phyloP scores from a whole-genome alignment of 2,888 invertebrate species.

The Geotrupes spiniger region DNA sequence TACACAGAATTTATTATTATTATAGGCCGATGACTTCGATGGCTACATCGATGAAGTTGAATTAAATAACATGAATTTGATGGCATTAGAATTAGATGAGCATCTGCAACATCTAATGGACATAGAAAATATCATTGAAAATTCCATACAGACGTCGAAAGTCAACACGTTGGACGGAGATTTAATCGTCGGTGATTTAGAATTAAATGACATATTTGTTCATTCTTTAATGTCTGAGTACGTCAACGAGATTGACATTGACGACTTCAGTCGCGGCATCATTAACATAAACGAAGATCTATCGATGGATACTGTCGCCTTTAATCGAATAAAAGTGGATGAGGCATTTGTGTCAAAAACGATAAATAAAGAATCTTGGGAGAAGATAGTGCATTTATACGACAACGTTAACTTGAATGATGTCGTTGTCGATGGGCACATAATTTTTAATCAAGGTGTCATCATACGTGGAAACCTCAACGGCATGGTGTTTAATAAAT shows the following conservation, averaged over 20 bases:
- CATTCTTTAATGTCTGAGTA: conserved; percentile 31
- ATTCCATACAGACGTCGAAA: conserved; percentile 15
- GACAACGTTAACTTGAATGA: conserved; percentile 31
- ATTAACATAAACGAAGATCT: conserved; percentile 36
- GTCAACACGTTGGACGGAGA: conserved; percentile 22
- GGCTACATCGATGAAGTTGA: background rate
- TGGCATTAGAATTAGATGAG: conserved; percentile 9
- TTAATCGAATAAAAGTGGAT: conserved; percentile 28
- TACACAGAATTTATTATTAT: background rate
- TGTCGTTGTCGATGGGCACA: conserved; percentile 39
- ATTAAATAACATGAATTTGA: conserved; percentile 31
- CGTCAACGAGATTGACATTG: conserved; percentile 37
- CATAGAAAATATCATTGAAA: conserved; percentile 18
- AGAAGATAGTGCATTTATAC: conserved; percentile 34
- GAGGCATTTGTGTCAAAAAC: conserved; percentile 11
- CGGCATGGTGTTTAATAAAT: conserved; percentile 35
- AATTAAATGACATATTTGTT: conserved; percentile 33
- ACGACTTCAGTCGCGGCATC: conserved; percentile 33
- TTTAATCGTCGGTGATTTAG: conserved; percentile 34
- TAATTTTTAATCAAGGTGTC: conserved; percentile 35
- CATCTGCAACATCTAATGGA: conserved; percentile 8
- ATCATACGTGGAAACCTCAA: conserved; percentile 38
- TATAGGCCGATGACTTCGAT: conserved; percentile 7
- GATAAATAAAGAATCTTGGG: conserved; percentile 38
- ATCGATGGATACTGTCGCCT: conserved; percentile 26